Conservation (phyloP, 1,140 invertebrate genomes). For the Plectrocnemia conspersa region DNA sequence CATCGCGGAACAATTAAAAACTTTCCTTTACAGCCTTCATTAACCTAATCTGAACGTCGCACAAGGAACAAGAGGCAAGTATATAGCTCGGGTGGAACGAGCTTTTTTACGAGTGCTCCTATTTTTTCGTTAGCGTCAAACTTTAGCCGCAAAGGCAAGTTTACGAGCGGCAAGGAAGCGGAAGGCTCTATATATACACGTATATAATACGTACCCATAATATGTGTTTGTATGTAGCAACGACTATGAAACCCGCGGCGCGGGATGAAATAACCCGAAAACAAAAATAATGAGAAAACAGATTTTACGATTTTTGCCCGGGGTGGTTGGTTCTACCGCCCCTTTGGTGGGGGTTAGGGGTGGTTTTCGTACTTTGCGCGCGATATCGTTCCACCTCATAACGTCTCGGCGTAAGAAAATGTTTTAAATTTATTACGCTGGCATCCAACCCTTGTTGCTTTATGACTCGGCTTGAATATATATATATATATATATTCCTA, state of each 20-base stretch:
- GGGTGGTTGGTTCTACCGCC: not conserved
- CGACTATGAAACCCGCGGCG: not conserved
- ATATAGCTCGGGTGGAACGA: slow-evolving; percentile 14
- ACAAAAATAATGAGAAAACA: slow-evolving; percentile 36
- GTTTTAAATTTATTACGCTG: slow-evolving; percentile 31
- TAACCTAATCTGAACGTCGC: slow-evolving; percentile 29
- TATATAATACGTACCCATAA: too few relatives aligned
- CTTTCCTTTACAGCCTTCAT: slow-evolving; percentile 32
- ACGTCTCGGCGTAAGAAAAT: slow-evolving; percentile 31
- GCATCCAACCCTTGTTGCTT: slow-evolving; percentile 25
- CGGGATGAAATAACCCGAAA: slow-evolving; percentile 34
- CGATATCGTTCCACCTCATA: slow-evolving; percentile 28
- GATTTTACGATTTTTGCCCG: slow-evolving; percentile 26
- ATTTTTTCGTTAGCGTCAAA: slow-evolving; percentile 22
- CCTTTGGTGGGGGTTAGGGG: not conserved
- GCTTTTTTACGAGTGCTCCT: slow-evolving; percentile 25
- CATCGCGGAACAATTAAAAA: slow-evolving; percentile 22
- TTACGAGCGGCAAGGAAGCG: slow-evolving; percentile 19
- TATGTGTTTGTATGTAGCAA: too few relatives aligned
- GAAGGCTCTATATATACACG: too few relatives aligned
- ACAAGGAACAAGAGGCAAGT: slow-evolving; percentile 8
- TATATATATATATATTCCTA: slow-evolving; percentile 14
- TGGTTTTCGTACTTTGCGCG: not conserved
- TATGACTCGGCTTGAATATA: slow-evolving; percentile 24
- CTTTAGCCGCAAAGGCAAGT: slow-evolving; percentile 17